Evolutionary conservation across 2,113 vertebrate species (phyloP).

Genomic region (Solea senegalensis): DNA sequence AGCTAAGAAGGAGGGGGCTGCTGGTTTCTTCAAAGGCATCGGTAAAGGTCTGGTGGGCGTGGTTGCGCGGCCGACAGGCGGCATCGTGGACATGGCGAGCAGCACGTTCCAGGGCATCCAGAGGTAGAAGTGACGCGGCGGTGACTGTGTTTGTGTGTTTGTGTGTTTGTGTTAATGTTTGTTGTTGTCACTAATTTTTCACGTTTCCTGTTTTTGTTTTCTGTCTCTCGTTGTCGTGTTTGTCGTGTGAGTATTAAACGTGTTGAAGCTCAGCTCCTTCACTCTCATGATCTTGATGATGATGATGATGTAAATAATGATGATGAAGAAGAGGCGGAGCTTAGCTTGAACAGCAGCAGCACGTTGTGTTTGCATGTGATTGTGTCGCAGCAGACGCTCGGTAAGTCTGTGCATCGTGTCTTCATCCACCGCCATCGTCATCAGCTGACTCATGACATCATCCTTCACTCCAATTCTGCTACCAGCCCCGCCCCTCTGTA

Average conservation of each 20-base stretch:
- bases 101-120: conserved; percentile 98
- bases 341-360: conserved; percentile 32
- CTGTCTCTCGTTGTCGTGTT: conserved; percentile 58
- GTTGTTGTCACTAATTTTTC: conserved; percentile 69
- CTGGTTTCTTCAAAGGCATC: conserved; percentile 98
- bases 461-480: conserved; percentile 47
- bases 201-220: conserved; percentile 66
- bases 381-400: conserved; percentile 36
- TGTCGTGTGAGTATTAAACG: conserved; percentile 67
- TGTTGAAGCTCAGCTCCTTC: conserved; percentile 52
- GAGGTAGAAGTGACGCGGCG: conserved; percentile 78
- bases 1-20: conserved; percentile 94
- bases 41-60: conserved; percentile 96
- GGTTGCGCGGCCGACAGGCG: conserved; percentile 92
- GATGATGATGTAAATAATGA: too few relatives aligned
- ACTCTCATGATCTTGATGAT: neutral
- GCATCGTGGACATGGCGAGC: conserved; percentile 98
- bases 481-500: conserved; percentile 12
- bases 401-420: conserved; percentile 71
- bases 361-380: conserved; percentile 45
- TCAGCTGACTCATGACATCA: conserved; percentile 3
- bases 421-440: conserved; percentile 12
- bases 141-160: conserved; percentile 1
- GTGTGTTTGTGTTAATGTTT: conserved; percentile 36
- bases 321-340: conserved; percentile 13